Conservation (phyloP, 2,888 invertebrate genomes). For the Ornithoptera priamus region DNA sequence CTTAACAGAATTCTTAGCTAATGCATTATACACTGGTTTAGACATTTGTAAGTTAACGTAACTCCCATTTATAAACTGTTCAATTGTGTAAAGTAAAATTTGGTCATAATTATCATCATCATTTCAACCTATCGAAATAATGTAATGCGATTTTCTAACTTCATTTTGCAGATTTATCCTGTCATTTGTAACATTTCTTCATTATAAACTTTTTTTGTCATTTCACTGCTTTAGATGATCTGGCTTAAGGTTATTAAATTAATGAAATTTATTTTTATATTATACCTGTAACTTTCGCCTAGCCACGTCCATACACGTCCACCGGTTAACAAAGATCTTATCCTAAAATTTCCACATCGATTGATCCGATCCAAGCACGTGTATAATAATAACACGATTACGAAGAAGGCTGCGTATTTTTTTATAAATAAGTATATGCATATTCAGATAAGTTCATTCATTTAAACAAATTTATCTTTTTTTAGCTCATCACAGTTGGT, state of each 20-base stretch:
- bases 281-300: too few species aligned
- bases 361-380: too few species aligned
- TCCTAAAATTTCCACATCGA: too few species aligned
- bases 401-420: too few species aligned
- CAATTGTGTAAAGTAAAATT: neutral
- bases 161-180: neutral
- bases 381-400: too few species aligned
- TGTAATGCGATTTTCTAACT: neutral
- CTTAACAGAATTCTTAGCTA: conserved; percentile 85
- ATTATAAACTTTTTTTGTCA: neutral
- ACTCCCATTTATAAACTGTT: neutral
- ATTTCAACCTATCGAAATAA: too few species aligned
- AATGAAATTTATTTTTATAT: too few species aligned
- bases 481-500: conserved; percentile 84
- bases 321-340: too few species aligned
- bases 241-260: too few species aligned
- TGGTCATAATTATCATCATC: neutral
- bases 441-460: neutral
- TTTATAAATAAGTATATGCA: neutral
- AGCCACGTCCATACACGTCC: too few species aligned
- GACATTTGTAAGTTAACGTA: conserved; percentile 80
- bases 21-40: conserved; percentile 86
- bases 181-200: neutral
- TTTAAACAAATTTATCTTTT: neutral
- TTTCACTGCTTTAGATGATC: too few species aligned